Conservation (phyloP, 2,797 vertebrate species). For the Clarias laeviceps region DNA sequence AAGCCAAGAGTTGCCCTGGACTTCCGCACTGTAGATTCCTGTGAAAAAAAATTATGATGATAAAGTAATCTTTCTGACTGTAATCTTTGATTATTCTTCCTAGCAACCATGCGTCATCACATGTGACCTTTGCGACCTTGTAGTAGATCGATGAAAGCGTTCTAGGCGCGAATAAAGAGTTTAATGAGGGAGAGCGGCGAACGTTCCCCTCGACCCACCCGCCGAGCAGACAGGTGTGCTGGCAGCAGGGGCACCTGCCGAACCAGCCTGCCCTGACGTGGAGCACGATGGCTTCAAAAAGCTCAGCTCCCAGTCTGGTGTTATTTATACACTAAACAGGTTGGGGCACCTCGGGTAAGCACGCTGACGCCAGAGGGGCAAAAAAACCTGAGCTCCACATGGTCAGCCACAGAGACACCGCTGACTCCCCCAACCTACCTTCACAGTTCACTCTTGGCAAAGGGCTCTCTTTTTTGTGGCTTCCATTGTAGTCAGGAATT, state of each 20-base stretch:
- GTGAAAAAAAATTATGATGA: constrained; percentile 7
- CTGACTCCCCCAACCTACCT: constrained; percentile 40
- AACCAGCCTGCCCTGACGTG: constrained; percentile 48
- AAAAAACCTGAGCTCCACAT: constrained; percentile 35
- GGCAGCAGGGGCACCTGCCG: constrained; percentile 60
- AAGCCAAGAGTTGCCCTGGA: constrained; percentile 51
- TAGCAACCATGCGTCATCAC: constrained; percentile 47
- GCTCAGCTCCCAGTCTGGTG: constrained; percentile 39
- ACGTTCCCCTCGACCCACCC: constrained; percentile 34
- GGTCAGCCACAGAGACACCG: constrained; percentile 21
- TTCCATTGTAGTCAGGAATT: constrained; percentile 59
- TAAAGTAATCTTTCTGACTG: constrained; percentile 52
- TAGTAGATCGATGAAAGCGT: constrained; percentile 28
- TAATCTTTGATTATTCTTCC: constrained; percentile 36
- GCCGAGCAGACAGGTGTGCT: constrained; percentile 64
- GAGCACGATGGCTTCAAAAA: constrained; percentile 51
- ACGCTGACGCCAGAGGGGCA: constrained; percentile 34
- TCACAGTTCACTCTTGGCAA: constrained; percentile 41
- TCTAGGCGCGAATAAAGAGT: neutral
- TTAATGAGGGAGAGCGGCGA: constrained; percentile 44
- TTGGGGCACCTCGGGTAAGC: constrained; percentile 45
- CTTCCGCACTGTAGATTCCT: constrained; percentile 42
- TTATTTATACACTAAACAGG: constrained; percentile 55
- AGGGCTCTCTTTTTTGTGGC: constrained; percentile 39
- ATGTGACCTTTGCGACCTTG: constrained; percentile 45